Evolutionary conservation across 2,797 vertebrate species (phyloP), one percentile per base, ranked within the genome.

Genomic region (Monodelphis domestica): DNA sequence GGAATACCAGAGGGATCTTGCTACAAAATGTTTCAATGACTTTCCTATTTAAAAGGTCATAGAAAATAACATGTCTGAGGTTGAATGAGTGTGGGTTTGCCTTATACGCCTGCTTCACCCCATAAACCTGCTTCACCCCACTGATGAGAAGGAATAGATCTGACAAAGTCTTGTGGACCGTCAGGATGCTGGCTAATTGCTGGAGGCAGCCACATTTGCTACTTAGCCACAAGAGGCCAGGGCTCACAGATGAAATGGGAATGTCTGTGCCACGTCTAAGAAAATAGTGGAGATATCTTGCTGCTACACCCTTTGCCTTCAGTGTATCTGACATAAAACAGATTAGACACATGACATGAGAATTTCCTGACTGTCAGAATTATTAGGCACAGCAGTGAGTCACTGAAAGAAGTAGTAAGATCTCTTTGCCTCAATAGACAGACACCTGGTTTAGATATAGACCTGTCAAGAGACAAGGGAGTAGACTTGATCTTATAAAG

Each of bases 401-500:
- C 91, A 63, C 5, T 91, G 89, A 93, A 97, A 90, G 63, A 89
- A 90, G 78, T n/a, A 59, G 89, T 88, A 94, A 87, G 84, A 70
- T 95, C 95, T 96, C 93, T 96, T 90, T 91, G 90, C 90, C 89
- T 92, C 91, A 88, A 78, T 91, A 24, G 88, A 95, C 56, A 95
- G 95, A 97, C 84, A 78, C 89, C 95, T 93, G 50, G 45, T 95
- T 89, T 96, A 54, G 70, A 91, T 95, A 91, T 92, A 97, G 95
- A 95, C 56, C 92, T 94, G 56, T 95, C 89, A 92, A 90, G 94
- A 96, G 63, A 94, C 88, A 57, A 93, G 96, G 92, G 91, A 95
- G 91, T 97, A 95, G 91, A 96, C 95, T 90, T 94, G 91, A 94
- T 87, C 88, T 88, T 94, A 95, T 94, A 95, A 26, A 87, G 95